These are phyloP conservation scores for Enteromius fasciolatus DNA, from an alignment of 2,797 vertebrate genomes.

Conservation along the genomic window DNA sequence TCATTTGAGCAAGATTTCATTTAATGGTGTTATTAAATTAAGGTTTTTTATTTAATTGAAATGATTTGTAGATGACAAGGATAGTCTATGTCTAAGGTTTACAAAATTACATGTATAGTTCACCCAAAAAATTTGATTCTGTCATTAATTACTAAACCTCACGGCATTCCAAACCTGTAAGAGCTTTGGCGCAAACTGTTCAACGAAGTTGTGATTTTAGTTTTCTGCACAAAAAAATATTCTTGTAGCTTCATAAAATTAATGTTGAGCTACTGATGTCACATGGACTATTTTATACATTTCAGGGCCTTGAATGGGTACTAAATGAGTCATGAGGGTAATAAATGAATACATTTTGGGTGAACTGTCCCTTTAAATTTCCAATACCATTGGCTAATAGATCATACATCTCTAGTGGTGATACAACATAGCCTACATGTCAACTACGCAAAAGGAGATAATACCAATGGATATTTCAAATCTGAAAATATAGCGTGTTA, in stretches of 20 bases:
- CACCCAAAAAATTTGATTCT: too few relatives aligned
- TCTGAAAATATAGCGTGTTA: constrained; percentile 18
- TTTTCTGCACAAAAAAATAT: too few relatives aligned
- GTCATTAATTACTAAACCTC: too few relatives aligned
- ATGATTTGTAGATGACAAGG: background rate
- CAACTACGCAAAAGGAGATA: background rate
- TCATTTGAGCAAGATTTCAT: background rate
- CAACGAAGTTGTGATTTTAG: too few relatives aligned
- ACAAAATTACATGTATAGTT: too few relatives aligned
- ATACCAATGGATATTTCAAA: background rate
- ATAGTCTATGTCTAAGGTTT: background rate
- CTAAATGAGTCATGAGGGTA: background rate
- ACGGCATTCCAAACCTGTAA: too few relatives aligned
- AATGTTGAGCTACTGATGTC: too few relatives aligned
- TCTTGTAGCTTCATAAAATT: too few relatives aligned
- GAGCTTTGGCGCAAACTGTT: too few relatives aligned
- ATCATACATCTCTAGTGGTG: background rate
- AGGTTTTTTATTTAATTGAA: background rate
- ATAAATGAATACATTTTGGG: background rate
- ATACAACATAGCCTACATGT: background rate
- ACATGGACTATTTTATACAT: background rate
- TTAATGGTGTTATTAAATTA: background rate
- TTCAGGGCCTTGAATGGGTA: background rate
- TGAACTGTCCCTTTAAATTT: background rate
- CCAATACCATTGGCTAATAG: background rate